Base-by-base conservation (phyloP, 2,113 vertebrate genomes). In the Nematolebias whitei region DNA sequence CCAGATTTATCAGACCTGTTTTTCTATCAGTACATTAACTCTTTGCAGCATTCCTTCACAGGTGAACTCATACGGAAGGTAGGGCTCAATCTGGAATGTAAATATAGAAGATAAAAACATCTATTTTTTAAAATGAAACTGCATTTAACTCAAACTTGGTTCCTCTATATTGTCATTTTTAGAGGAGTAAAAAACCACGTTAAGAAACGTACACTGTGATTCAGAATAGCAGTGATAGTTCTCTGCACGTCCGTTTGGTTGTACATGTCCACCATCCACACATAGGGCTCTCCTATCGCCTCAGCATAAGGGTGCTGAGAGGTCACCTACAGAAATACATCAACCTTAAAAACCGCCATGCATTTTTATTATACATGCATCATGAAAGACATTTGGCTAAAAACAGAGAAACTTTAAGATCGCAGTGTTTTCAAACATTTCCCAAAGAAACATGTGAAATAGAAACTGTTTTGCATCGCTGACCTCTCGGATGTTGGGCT, bases 31-130 rank as follows among this genome's bases (percentile, higher is more conserved):
- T 0, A 91, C 89, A 0, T 95, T 95, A 89, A 97, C 93, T 75
- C 96, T 90, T 90, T 97, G 96, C 0, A 97, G 92, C 95, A 98
- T 95, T 22, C 96, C 95, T 72, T 98, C 96, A 20, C 95, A 96
- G 0, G 94, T 95, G 68, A 96, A 97, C 82, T 97, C 96, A 14
- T 95, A 96, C 0, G 96, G 95, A 83, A 97, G 91, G 68, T 97
- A 95, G 0, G 95, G 95, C 78, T 96, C 95, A 58, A 94, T 95
- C 95, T 96, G 16, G 29, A 20, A 57, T 15, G n/a, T 22, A 22
- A 15, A 14, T 16, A 49, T 23, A 22, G 20, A 29, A 29, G 2
- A 29, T 6, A 18, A 18, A n/a, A n/a, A n/a, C n/a, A n/a, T n/a
- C n/a, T n/a, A n/a, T n/a, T n/a, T n/a, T n/a, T n/a, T n/a, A n/a